Base-by-base conservation (phyloP, 2,113 vertebrate species). In the Upupa epops region DNA sequence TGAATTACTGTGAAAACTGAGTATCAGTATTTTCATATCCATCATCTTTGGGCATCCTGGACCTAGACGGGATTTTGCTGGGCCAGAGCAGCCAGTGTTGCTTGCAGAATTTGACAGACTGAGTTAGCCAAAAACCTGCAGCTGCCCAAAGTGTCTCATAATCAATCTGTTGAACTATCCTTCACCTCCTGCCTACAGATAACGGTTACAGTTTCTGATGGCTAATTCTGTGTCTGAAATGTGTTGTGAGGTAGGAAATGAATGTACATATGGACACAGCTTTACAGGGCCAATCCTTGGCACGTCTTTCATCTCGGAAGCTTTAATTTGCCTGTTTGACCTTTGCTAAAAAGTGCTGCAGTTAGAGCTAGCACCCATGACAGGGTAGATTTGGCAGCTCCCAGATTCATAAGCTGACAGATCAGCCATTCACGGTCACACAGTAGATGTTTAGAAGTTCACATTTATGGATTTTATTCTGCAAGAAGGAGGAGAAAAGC, bases 391-490 rank as follows among this genome's bases (percentile, higher is more conserved):
- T 64, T 91, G 86, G 58, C 91, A 95, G 49, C 29, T 13, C 3
- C 17, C 21, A 45, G 11, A 26, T 45, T 88, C 63, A 22, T n/a
- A 58, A 84, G 52, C 26, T 40, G 10, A 2, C 22, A 29, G 91
- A 92, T 88, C 66, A 60, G 48, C 52, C 19, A 87, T 77, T 34
- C 52, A 49, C 80, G 82, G 48, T 49, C 72, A 48, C 8, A 18
- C 2, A 76, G 52, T 69, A 94, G 83, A 88, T 94, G 85, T 89
- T 93, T 68, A 79, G 84, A 84, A 89, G 78, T 87, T 63, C 54
- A 55, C 4, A 6, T 46, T 92, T 93, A 63, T 63, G 37, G 26
- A 87, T 93, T 85, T 56, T 81, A 84, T 88, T 85, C 66, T 72
- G 26, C 31, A 69, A 72, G 84, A 74, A 78, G 17, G 24, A 90